These are phyloP conservation scores for Folsomia manolachei DNA, from an alignment of 2,888 invertebrate species.

Conservation along the genomic window DNA sequence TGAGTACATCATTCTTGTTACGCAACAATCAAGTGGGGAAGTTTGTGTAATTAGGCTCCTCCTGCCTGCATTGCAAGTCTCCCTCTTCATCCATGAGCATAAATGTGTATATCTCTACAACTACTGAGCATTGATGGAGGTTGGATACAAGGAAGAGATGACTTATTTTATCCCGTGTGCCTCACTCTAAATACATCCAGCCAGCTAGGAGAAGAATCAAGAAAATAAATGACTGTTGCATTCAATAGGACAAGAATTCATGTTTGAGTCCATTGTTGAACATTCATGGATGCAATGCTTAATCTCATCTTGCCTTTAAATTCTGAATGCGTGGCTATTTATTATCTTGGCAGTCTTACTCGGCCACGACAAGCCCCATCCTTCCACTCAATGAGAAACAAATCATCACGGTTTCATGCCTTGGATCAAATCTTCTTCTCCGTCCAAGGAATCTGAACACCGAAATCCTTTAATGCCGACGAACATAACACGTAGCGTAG, in stretches of 20 bases:
- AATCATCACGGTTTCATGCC: too few relatives aligned
- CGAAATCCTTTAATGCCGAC: too few relatives aligned
- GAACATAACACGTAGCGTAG: too few relatives aligned
- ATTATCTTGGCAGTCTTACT: not conserved
- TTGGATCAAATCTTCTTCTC: too few relatives aligned
- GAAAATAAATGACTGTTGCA: not conserved
- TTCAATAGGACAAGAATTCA: not conserved
- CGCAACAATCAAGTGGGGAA: not conserved
- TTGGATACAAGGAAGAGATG: not conserved
- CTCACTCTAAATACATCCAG: too few relatives aligned
- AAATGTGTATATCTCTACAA: not conserved
- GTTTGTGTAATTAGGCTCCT: not conserved
- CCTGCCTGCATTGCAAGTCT: not conserved
- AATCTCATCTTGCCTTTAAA: not conserved
- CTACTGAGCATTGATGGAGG: too few relatives aligned
- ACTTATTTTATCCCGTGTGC: not conserved
- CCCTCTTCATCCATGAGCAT: not conserved
- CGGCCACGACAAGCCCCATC: not conserved
- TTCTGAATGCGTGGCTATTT: not conserved
- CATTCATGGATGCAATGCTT: not conserved
- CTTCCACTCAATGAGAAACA: not conserved
- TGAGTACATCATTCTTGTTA: not conserved
- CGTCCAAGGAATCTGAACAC: too few relatives aligned
- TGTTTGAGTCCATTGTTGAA: not conserved
- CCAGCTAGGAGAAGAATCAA: not conserved